phyloP scores from a whole-genome alignment of 1,140 invertebrate genomes.

The Augochlora pura region DNA sequence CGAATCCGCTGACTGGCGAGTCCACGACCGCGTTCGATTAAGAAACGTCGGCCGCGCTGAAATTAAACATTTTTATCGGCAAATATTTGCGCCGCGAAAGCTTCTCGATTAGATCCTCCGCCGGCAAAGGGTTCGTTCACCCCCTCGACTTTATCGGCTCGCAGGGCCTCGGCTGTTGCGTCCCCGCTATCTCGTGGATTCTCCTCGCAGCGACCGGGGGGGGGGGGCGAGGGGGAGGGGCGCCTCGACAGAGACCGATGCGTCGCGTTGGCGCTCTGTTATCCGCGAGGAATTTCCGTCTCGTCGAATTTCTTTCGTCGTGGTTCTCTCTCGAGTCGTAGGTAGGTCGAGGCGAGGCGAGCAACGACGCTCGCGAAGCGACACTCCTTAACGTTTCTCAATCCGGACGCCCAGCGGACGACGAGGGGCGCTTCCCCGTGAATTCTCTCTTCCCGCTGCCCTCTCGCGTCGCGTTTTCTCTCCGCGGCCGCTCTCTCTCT shows the following conservation, averaged over 20 bases:
- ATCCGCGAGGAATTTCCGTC: slow-evolving; percentile 2
- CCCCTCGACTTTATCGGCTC: background rate
- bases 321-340: slow-evolving; percentile 8
- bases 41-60: too few species aligned
- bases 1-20: background rate
- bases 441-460: slow-evolving; percentile 23
- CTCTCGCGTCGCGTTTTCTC: slow-evolving; percentile 6
- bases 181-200: too few species aligned
- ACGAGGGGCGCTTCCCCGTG: slow-evolving; percentile 41
- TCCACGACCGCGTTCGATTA: too few species aligned
- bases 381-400: slow-evolving; percentile 59
- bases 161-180: too few species aligned
- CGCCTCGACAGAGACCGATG: background rate
- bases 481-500: background rate
- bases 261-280: background rate
- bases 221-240: too few species aligned
- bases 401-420: slow-evolving; percentile 56
- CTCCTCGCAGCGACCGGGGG: too few species aligned
- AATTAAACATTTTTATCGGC: background rate
- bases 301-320: slow-evolving; percentile 28
- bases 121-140: background rate
- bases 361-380: slow-evolving; percentile 19
- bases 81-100: background rate
- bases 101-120: background rate
- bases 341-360: slow-evolving; percentile 24